Evolutionary conservation across 2,797 vertebrate species (phyloP), one percentile per base, ranked within the genome.

Genomic region (Gymnocypris eckloni): DNA sequence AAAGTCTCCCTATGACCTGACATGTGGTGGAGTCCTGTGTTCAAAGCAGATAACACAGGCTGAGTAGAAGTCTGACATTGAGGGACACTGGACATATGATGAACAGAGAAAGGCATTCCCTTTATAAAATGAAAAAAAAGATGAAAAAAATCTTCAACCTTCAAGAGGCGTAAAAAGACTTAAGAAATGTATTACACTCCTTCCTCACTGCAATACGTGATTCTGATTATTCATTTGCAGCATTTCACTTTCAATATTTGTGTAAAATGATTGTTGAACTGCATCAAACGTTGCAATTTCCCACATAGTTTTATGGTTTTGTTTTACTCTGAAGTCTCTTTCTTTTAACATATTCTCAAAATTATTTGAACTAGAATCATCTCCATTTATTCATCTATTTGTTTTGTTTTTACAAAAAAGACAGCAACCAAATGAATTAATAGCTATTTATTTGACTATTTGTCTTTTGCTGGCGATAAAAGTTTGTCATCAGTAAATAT

Each of bases 11-110:
- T 39, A 3, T 50, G 28, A 12, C 28, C 20, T 83, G 80, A 70
- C 59, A 50, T 41, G 41, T 33, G 56, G 4, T 28, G 48, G 20
- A 66, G 37, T 50, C 25, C 5, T 64, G 18, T 8, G 3, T 75
- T 66, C n/a, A 39, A 9, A 71, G 37, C 50, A 43, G 37, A 82
- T 43, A 41, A 82, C 52, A 39, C 52, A 41, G 66, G 33, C 67
- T 81, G 48, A 45, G 39, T 7, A 54, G 25, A 45, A 43, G n/a
- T 48, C 56, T 66, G 78, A 66, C 77, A 45, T 79, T 72, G 25
- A 79, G 13, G 22, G 39, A 43, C 39, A 8, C 81, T 48, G 52
- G 66, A 81, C 43, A 37, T 73, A 84, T 64, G 79, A 56, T 33
- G 33, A 82, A 56, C 28, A 70, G 33, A 39, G 10, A 56, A 39